phyloP scores from a whole-genome alignment of 1,140 invertebrate species.

The Rhynchophorus ferrugineus region DNA sequence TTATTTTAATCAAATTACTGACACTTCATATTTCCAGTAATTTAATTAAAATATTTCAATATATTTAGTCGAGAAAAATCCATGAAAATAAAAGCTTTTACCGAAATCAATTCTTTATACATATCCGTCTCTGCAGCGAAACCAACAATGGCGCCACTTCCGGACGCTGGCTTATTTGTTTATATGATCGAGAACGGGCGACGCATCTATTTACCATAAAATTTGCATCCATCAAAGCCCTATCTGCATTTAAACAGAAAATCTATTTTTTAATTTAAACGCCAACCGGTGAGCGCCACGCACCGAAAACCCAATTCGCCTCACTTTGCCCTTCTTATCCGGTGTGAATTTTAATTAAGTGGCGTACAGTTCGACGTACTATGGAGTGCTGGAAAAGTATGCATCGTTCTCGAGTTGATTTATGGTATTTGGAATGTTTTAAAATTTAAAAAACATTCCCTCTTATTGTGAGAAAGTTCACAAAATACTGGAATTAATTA shows the following conservation, averaged over 20 bases:
- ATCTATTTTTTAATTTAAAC: constrained; percentile 18
- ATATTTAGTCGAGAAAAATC: too few relatives aligned
- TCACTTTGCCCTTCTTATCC: not conserved
- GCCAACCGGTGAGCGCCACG: not conserved
- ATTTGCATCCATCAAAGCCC: not conserved
- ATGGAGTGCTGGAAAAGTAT: too few relatives aligned
- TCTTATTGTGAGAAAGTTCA: too few relatives aligned
- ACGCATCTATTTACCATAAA: not conserved
- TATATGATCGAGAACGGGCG: not conserved
- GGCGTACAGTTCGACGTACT: constrained; percentile 3
- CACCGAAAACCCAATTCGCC: not conserved
- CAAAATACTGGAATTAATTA: too few relatives aligned
- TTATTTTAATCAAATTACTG: too few relatives aligned
- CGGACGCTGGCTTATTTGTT: not conserved
- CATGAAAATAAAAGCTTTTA: too few relatives aligned
- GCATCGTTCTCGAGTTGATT: constrained; percentile 5
- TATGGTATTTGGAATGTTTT: not conserved
- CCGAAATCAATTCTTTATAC: too few relatives aligned
- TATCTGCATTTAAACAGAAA: constrained; percentile 23
- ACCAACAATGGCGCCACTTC: too few relatives aligned
- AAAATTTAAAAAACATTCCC: too few relatives aligned
- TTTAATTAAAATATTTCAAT: too few relatives aligned
- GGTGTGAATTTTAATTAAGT: constrained; percentile 6
- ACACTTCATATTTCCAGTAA: too few relatives aligned
- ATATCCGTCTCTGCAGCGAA: too few relatives aligned